phyloP scores from a whole-genome alignment of 2,113 vertebrate genomes.

The Erythrocercus mccallii region DNA sequence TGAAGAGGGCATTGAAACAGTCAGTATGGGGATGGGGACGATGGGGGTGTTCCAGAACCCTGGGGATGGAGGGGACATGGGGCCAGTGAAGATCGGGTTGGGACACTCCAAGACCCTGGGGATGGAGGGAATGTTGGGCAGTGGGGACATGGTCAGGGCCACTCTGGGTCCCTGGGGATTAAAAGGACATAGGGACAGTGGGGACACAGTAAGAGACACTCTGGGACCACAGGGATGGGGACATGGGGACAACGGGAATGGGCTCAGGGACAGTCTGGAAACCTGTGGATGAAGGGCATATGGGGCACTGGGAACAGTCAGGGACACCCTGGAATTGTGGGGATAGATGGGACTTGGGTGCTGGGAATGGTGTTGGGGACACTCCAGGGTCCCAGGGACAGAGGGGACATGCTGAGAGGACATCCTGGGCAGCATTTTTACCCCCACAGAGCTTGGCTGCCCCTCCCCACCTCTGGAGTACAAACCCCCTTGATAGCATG shows the following conservation, averaged over 20 bases:
- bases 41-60: neutral
- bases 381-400: neutral
- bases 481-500: neutral
- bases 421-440: neutral
- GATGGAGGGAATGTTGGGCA: too few relatives aligned
- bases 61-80: neutral
- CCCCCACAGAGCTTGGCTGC: too few relatives aligned
- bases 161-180: neutral
- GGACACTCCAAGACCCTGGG: too few relatives aligned
- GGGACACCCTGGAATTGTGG: too few relatives aligned
- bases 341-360: neutral
- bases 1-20: neutral
- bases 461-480: too few relatives aligned
- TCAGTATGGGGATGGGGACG: neutral
- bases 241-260: neutral
- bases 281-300: neutral
- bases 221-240: neutral
- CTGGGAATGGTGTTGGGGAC: neutral
- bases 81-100: neutral
- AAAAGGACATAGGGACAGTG: neutral
- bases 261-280: rapidly evolving
- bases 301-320: too few relatives aligned
- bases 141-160: rapidly evolving
- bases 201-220: neutral
- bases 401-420: neutral